Evolutionary conservation across 2,113 vertebrate genomes (phyloP), one percentile per base, ranked within the genome.

Genomic region (Brienomyrus longianalis): DNA sequence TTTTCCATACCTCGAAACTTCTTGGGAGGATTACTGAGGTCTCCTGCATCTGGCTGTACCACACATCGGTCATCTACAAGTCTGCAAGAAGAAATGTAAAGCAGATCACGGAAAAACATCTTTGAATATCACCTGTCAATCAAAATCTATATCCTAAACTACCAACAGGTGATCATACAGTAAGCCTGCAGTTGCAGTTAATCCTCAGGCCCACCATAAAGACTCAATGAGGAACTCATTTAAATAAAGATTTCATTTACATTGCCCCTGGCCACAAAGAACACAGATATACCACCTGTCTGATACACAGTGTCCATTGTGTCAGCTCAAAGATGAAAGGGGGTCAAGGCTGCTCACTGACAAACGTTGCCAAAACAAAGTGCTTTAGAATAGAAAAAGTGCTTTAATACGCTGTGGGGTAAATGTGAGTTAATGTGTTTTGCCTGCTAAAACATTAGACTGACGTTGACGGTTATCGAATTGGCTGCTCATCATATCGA

Each of bases 1-100:
- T 19, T 5, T 48, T 62, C 8, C 88, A 96, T 95, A 99, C 98
- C 98, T 97, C 98, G 92, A 94, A 99, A 99, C 94, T 99, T 99
- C 95, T 99, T 99, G 3, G 98, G 98, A 62, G 98, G 98, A 91
- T 97, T 99, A 95, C 96, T 98, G 90, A 99, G 97, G 94, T 99
- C 98, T 10, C 98, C 98, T 0, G 98, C 95, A 90, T 99, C 98
- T 45, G 98, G 98, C 94, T 99, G 98, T 6, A 99, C 98, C 7
- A 99, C 98, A 91, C 98, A 99, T n/a, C 98, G 96, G 90, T 99
- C 98, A 93, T 99, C 98, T 90, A 99, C 98, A 93, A 99, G 96
- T 90, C 98, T 99, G 94, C 56, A 93, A 90, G 94, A 77, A 91
- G 94, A 89, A 19, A 85, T 86, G 35, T 31, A 35, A 13, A 21